These are phyloP conservation scores for Montipora cactus DNA, from an alignment of 64 coral and sea anemone species.

Conservation along the genomic window DNA sequence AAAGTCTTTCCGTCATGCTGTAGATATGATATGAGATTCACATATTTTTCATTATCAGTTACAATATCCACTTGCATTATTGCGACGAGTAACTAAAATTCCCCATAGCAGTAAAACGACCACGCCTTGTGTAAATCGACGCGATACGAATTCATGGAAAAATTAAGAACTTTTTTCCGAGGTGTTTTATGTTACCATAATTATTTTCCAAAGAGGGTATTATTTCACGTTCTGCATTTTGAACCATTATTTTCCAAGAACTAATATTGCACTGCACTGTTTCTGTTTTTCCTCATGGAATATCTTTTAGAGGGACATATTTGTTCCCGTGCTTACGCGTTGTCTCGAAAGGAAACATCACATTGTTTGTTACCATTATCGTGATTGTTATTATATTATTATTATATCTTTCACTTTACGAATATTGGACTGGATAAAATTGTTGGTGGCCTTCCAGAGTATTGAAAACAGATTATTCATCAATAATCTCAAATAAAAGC, in stretches of 20 bases:
- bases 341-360: background rate
- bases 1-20: no score
- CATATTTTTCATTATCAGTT: background rate
- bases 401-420: background rate
- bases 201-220: no score
- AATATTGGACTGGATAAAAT: slow-evolving; percentile 12
- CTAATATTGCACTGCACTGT: background rate
- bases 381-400: background rate
- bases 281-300: background rate
- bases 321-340: background rate
- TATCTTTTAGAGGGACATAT: background rate
- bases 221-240: no score
- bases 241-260: background rate
- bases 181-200: background rate
- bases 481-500: slow-evolving; percentile 25
- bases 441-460: background rate
- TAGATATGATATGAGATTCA: no score
- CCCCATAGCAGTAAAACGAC: background rate
- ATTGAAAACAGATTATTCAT: slow-evolving; percentile 6
- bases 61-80: background rate
- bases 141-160: background rate
- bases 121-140: background rate
- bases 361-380: slow-evolving; percentile 19
- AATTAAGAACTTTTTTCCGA: no score
- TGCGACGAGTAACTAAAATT: background rate